Evolutionary conservation across 1,140 invertebrate species (phyloP).

Genomic region (Lasioglossum baleicum): DNA sequence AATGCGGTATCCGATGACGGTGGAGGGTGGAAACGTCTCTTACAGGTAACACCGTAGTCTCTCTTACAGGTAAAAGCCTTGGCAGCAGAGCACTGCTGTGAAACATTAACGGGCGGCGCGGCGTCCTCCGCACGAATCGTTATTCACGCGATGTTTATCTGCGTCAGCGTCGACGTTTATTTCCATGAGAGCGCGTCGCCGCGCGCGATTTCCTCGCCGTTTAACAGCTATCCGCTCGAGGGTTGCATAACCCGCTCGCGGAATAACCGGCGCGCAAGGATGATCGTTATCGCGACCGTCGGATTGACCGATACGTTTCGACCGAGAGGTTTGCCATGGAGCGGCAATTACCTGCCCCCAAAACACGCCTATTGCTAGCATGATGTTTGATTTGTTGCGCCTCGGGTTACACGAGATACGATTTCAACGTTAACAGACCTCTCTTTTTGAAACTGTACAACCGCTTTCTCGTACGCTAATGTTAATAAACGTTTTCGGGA

Average conservation of each 20-base stretch:
- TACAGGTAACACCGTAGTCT: constrained; percentile 18
- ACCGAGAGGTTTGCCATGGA: constrained; percentile 3
- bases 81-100: neutral
- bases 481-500: neutral
- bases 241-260: constrained; percentile 25
- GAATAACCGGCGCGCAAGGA: neutral
- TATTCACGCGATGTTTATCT: constrained; percentile 54
- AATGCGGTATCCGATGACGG: neutral
- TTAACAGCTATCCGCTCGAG: constrained; percentile 9
- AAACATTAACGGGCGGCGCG: constrained; percentile 35
- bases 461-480: no score
- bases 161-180: constrained; percentile 53
- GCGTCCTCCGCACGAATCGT: constrained; percentile 40
- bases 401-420: constrained; percentile 22
- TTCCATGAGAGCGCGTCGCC: constrained; percentile 37
- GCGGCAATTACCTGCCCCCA: constrained; percentile 25
- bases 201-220: constrained; percentile 42
- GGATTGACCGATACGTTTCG: constrained; percentile 17
- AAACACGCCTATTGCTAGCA: neutral
- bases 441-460: no score
- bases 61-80: no score
- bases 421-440: neutral
- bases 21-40: constrained; percentile 9
- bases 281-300: constrained; percentile 40
- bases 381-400: constrained; percentile 30